Base-by-base conservation (phyloP, 2,888 invertebrate species). In the Holacanthella duospinosa region DNA sequence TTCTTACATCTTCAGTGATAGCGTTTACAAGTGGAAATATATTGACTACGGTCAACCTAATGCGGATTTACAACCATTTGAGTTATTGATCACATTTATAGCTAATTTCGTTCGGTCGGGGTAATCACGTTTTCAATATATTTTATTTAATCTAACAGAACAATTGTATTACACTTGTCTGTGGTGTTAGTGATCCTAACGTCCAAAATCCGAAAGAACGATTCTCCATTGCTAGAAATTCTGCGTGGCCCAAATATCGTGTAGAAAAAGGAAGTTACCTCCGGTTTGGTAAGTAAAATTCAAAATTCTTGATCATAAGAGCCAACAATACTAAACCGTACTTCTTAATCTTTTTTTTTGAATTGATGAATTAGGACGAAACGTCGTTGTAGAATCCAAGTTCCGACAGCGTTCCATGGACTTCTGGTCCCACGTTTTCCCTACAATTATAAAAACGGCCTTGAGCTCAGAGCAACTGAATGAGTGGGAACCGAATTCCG, bases 71-170 rank as follows among this genome's bases (percentile, higher is more conserved):
- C 67, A 70, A 19, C 64, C 69, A 12, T 71, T 69, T 63, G 67
- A 68, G 19, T 25, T 66, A 12, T 54, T 71, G 19, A 71, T 71
- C 21, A 64, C 63, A n/a, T 53, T 71, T 2, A 53, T 71, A 19
- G 62, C 71, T 0, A 71, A 71, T 43, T 71, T 71, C 59, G 70
- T 70, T 19, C 44, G 69, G 57, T 67, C 64, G n/a, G 71, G 71
- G 71, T 71, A 66, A 55, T 29, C 24, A 19, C 54, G n/a, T n/a
- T n/a, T n/a, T n/a, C n/a, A n/a, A n/a, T n/a, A n/a, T n/a, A n/a
- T n/a, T n/a, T n/a, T n/a, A n/a, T n/a, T n/a, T n/a, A n/a, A 44
- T 36, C n/a, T 26, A 59, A 44, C 9, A 48, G 44, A 24, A 9
- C 48, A n/a, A 48, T 9, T 48, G 21, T 48, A 48, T 48, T 4